Evolutionary conservation across 2,797 vertebrate genomes (phyloP).

Genomic region (Lagodon rhomboides): DNA sequence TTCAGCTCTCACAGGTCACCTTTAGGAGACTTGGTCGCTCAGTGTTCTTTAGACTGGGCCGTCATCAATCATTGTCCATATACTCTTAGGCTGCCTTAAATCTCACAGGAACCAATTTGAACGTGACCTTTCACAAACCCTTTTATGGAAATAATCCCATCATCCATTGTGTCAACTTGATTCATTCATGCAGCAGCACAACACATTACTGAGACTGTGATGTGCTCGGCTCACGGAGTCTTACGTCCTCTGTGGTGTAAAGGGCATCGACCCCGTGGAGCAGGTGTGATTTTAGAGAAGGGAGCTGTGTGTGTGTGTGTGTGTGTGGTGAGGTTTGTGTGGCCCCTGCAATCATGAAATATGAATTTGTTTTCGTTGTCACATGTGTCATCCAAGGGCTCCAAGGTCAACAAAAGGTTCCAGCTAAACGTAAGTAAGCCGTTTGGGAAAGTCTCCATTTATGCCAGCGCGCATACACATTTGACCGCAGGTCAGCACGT

Average conservation of each 20-base stretch:
- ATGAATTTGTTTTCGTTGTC: constrained; percentile 52
- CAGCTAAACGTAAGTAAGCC: constrained; percentile 70
- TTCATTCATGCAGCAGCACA: constrained; percentile 33
- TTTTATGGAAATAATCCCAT: constrained; percentile 55
- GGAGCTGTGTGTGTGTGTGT: constrained; percentile 11
- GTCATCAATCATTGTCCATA: constrained; percentile 51
- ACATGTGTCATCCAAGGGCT: constrained; percentile 50
- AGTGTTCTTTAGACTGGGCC: constrained; percentile 6
- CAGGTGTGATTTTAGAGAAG: constrained; percentile 22
- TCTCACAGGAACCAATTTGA: constrained; percentile 63
- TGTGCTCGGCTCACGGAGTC: constrained; percentile 21
- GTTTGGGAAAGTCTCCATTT: constrained; percentile 31
- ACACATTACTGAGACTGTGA: constrained; percentile 19
- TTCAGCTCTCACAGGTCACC: constrained; percentile 8
- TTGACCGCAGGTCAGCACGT: constrained; percentile 29
- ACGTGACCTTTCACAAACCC: constrained; percentile 68
- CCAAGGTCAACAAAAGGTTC: constrained; percentile 61
- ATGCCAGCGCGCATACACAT: constrained; percentile 7
- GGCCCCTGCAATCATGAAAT: constrained; percentile 50
- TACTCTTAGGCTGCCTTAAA: constrained; percentile 29
- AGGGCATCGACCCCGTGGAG: constrained; percentile 26
- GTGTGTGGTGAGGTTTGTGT: constrained; percentile 17
- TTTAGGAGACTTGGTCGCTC: constrained; percentile 1
- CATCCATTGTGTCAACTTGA: constrained; percentile 35
- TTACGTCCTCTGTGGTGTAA: constrained; percentile 22